A percentile compares a stretch with the other conserved stretches of the same genome.
Evolutionary conservation across 2,888 invertebrate genomes (phyloP).

Genomic region (Tetrapedia diversipes): DNA sequence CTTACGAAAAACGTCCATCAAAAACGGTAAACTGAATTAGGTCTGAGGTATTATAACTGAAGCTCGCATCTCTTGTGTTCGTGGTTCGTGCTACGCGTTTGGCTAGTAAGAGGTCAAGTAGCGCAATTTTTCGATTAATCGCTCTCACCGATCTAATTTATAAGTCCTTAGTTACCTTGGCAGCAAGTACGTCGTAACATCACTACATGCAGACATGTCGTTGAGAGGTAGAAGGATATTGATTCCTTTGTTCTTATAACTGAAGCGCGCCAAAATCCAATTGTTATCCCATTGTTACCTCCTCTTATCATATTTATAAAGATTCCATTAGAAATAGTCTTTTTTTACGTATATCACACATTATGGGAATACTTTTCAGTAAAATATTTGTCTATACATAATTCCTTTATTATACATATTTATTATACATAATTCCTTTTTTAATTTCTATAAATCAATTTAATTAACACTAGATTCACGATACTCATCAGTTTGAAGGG

Average conservation of each 20-base stretch:
- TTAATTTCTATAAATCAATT: too few relatives aligned
- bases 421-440: too few relatives aligned
- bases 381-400: too few relatives aligned
- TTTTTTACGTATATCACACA: too few relatives aligned
- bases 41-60: neutral
- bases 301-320: too few relatives aligned
- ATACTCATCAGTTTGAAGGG: too few relatives aligned
- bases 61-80: neutral
- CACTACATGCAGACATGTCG: constrained; percentile 44
- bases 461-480: too few relatives aligned
- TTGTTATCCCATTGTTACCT: too few relatives aligned
- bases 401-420: too few relatives aligned
- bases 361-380: too few relatives aligned
- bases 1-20: neutral
- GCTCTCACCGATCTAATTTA: constrained; percentile 37
- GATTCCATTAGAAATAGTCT: too few relatives aligned
- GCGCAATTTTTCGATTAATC: constrained; percentile 58
- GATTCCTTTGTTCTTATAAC: constrained; percentile 55
- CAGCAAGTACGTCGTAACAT: constrained; percentile 61
- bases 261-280: constrained; percentile 39
- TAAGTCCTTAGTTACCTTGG: constrained; percentile 55
- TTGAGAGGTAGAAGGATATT: constrained; percentile 57
- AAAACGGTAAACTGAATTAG: neutral
- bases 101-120: constrained; percentile 8
- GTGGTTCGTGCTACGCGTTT: too few relatives aligned